Evolutionary conservation across 2,888 invertebrate genomes (phyloP).

Genomic region (Quadroppia sp.): DNA sequence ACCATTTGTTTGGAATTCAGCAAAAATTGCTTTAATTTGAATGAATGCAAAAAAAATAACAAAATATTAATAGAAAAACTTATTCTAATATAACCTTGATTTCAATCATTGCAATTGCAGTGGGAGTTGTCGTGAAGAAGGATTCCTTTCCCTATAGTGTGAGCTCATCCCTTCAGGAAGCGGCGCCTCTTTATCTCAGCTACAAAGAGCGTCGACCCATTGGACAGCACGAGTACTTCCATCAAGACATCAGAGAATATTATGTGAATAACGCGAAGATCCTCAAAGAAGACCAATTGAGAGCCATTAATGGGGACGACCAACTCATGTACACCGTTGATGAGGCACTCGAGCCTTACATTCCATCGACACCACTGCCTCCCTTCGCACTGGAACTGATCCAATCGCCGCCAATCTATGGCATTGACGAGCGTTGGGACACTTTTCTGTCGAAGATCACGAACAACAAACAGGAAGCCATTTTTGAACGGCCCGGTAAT

Average conservation of each 20-base stretch:
- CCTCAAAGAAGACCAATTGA: slow-evolving; percentile 52
- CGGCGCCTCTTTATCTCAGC: slow-evolving; percentile 44
- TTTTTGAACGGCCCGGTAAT: slow-evolving; percentile 42
- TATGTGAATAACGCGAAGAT: slow-evolving; percentile 83
- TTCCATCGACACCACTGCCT: slow-evolving; percentile 17
- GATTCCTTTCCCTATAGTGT: slow-evolving; percentile 44
- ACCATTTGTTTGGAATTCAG: neutral
- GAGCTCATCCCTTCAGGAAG: slow-evolving; percentile 42
- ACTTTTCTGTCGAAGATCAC: neutral
- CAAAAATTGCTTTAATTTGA: neutral
- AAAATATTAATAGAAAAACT: too few relatives aligned
- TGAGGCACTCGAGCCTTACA: slow-evolving; percentile 73
- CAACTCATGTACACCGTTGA: slow-evolving; percentile 83
- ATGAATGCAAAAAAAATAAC: neutral
- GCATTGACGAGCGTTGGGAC: neutral
- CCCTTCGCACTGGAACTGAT: slow-evolving; percentile 38
- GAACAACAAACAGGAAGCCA: slow-evolving; percentile 17
- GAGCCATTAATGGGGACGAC: slow-evolving; percentile 56
- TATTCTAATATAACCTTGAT: too few relatives aligned
- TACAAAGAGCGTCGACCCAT: slow-evolving; percentile 40
- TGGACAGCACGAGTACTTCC: slow-evolving; percentile 15
- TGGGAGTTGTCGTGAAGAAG: slow-evolving; percentile 45
- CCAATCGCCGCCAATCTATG: slow-evolving; percentile 16
- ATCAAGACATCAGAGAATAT: slow-evolving; percentile 45
- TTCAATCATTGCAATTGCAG: slow-evolving; percentile 34